Evolutionary conservation across 2,113 vertebrate genomes (phyloP).

Genomic region (Brienomyrus longianalis): DNA sequence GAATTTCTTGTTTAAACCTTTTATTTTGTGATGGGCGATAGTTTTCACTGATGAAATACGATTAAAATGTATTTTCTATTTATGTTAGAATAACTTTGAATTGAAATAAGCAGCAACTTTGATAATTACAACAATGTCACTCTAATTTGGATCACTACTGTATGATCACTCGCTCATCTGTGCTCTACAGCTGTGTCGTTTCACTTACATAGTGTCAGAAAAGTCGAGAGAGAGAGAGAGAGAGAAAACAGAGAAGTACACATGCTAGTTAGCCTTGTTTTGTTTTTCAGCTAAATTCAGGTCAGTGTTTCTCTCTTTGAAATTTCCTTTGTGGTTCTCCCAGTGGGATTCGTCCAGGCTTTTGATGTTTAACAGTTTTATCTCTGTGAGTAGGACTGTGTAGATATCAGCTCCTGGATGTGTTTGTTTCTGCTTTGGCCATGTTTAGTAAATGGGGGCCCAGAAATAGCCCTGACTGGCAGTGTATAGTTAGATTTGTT

Average conservation of each 20-base stretch:
- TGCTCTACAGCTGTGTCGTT: not conserved
- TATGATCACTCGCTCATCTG: not conserved
- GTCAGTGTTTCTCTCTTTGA: not conserved
- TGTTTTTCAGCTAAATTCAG: not conserved
- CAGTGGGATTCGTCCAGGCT: not conserved
- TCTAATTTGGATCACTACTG: not conserved
- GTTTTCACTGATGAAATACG: not conserved
- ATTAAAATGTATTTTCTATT: not conserved
- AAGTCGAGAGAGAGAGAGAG: not conserved
- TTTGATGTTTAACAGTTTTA: not conserved
- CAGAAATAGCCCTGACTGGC: not conserved
- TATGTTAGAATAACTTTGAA: not conserved
- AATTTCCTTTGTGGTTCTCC: not conserved
- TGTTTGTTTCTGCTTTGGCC: not conserved
- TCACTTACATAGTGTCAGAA: not conserved
- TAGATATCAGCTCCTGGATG: not conserved
- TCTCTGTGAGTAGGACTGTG: not conserved
- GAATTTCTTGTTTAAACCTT: not conserved
- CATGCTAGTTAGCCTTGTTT: not conserved
- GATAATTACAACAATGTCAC: not conserved
- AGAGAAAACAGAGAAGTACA: not conserved
- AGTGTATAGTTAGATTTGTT: not conserved
- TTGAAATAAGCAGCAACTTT: not conserved
- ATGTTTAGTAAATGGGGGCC: not conserved
- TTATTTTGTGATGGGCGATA: not conserved